Conservation (phyloP, 2,888 invertebrate species). For the Phorcus lineatus region DNA sequence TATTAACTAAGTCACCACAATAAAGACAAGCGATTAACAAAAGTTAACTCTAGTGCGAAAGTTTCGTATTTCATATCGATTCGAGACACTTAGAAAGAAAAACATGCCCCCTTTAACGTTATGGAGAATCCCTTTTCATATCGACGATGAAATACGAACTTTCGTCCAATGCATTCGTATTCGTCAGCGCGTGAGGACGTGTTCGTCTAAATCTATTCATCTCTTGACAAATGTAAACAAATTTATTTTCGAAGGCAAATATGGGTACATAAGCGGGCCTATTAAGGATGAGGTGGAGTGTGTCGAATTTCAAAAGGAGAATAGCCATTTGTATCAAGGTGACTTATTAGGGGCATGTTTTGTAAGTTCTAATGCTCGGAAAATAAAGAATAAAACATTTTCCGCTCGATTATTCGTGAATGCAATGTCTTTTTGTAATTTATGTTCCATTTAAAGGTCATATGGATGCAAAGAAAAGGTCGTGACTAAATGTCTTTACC, state of each 20-base stretch:
- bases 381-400: conserved; percentile 18
- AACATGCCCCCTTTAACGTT: too few relatives aligned
- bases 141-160: too few relatives aligned
- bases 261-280: not conserved
- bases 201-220: too few relatives aligned
- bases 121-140: too few relatives aligned
- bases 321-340: not conserved
- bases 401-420: not conserved
- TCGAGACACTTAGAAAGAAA: too few relatives aligned
- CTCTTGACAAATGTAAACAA: conserved; percentile 11
- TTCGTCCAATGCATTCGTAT: too few relatives aligned
- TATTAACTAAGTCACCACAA: too few relatives aligned
- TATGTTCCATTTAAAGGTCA: not conserved
- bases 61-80: too few relatives aligned
- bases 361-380: not conserved
- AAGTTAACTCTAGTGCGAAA: too few relatives aligned
- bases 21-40: too few relatives aligned
- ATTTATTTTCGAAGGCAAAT: conserved; percentile 10
- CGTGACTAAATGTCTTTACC: not conserved
- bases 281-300: not conserved
- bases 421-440: not conserved
- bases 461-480: not conserved
- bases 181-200: too few relatives aligned
- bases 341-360: not conserved
- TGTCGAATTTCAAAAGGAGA: not conserved